Evolutionary conservation across 2,113 vertebrate species (phyloP).

Genomic region (Dipodomys spectabilis): DNA sequence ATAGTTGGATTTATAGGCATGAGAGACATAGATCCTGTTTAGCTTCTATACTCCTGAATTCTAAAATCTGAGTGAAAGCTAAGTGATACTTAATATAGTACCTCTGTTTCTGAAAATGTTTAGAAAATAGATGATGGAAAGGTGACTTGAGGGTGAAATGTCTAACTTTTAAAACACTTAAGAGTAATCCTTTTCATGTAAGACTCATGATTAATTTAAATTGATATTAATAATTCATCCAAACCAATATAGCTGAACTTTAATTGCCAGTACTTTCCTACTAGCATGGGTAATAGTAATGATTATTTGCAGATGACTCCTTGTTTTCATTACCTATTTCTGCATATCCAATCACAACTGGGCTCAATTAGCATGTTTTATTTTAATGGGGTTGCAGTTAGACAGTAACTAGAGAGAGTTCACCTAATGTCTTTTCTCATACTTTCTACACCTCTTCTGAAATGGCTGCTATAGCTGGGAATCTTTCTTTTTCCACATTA

Average conservation of each 20-base stretch:
- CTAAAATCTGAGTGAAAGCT: not conserved
- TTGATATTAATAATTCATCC: conserved; percentile 38
- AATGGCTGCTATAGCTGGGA: not conserved
- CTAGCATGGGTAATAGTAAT: not conserved
- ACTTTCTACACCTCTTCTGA: not conserved
- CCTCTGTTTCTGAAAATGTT: not conserved
- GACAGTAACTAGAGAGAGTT: not conserved
- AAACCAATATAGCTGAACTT: not conserved
- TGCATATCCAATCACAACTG: not conserved
- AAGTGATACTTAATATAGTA: conserved; percentile 9
- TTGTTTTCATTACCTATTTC: not conserved
- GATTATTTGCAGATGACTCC: not conserved
- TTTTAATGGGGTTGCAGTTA: not conserved
- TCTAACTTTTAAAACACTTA: conserved; percentile 28
- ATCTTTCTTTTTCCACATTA: not conserved
- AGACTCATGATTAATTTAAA: conserved; percentile 20
- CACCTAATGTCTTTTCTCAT: not conserved
- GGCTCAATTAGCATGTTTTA: not conserved
- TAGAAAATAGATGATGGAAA: conserved; percentile 1
- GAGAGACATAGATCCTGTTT: no score
- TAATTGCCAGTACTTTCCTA: not conserved
- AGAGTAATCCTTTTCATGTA: not conserved
- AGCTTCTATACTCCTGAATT: not conserved
- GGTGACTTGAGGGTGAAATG: not conserved
- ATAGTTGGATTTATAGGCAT: no score